Base-by-base conservation (phyloP, 1,140 invertebrate species). In the Parasteatoda tepidariorum region DNA sequence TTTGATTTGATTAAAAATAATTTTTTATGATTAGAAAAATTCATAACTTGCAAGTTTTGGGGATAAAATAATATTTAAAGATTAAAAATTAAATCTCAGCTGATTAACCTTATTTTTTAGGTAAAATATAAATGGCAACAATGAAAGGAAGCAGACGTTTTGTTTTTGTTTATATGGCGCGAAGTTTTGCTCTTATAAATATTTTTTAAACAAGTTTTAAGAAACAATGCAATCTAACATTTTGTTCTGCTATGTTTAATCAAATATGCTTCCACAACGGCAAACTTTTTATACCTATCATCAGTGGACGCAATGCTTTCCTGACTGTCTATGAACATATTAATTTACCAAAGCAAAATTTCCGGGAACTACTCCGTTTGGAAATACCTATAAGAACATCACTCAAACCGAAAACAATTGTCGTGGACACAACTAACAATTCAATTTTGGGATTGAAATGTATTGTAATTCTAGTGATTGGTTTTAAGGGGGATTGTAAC, bases 351-450 rank as follows among this genome's bases (percentile, higher is more conserved):
- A 61, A 28, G 18, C 57, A 75, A 38, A 41, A 18, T 34, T 75
- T 75, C 9, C 24, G 28, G 41, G 57, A 75, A 34, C 24, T 28
- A 24, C 9, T 62, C 6, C 26, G n/a, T 38, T 18, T 41, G 24
- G 62, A 61, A 61, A 38, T 75, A 75, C 73, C 73, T 41, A 41
- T 61, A 61, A n/a, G 24, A 0, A 30, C 4, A 4, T 9, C 11
- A 9, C 61, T 75, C 61, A 54, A 75, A 15, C n/a, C n/a, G 7
- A 75, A 75, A 62, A 18, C 7, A 11, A 18, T 62, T 18, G 11
- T 61, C n/a, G 18, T 75, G 7, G 71, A 75, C 18, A 26, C 34
- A 5, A 30, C 59, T 6, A 31, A 75, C 7, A 75, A 75, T 61
- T 75, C 34, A 26, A 9, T 28, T 18, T 0, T 28, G 1, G 57